phyloP scores from a whole-genome alignment of 2,113 vertebrate genomes.

The Hyperopisus bebe region DNA sequence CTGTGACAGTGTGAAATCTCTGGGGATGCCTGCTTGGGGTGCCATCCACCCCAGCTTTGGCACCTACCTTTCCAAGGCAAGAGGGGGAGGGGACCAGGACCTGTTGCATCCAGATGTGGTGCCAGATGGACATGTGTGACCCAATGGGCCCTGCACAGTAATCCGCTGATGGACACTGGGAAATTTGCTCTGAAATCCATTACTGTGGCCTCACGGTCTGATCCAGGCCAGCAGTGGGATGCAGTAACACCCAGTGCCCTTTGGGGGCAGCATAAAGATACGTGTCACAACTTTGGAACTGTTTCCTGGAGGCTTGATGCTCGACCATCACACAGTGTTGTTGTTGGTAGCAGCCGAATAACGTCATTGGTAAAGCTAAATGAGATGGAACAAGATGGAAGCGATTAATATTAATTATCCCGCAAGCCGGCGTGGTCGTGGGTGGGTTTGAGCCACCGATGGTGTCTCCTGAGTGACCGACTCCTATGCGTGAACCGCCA shows the following conservation, averaged over 20 bases:
- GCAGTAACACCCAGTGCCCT: not conserved
- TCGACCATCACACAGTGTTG: not conserved
- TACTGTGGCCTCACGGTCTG: not conserved
- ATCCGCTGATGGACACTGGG: not conserved
- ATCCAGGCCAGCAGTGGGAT: not conserved
- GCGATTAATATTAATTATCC: conserved; percentile 53
- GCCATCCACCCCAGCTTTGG: too few relatives aligned
- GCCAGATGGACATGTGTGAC: not conserved
- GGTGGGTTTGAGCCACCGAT: conserved; percentile 52
- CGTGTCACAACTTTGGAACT: not conserved
- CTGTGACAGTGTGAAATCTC: not conserved
- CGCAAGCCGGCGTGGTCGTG: conserved; percentile 47
- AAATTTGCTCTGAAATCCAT: not conserved
- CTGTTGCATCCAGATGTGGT: not conserved
- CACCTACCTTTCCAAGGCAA: not conserved
- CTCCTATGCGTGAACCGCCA: conserved; percentile 42
- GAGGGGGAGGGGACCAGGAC: not conserved
- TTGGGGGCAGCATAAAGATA: not conserved
- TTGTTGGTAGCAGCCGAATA: conserved; percentile 13
- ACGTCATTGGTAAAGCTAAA: not conserved
- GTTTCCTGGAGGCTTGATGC: not conserved
- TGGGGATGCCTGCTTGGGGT: not conserved
- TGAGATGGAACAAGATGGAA: not conserved
- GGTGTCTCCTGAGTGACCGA: conserved; percentile 48
- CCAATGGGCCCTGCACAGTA: not conserved